These are phyloP conservation scores for Sinocyclocheilus anophthalmus DNA, from an alignment of 2,113 vertebrate genomes.

Conservation along the genomic window DNA sequence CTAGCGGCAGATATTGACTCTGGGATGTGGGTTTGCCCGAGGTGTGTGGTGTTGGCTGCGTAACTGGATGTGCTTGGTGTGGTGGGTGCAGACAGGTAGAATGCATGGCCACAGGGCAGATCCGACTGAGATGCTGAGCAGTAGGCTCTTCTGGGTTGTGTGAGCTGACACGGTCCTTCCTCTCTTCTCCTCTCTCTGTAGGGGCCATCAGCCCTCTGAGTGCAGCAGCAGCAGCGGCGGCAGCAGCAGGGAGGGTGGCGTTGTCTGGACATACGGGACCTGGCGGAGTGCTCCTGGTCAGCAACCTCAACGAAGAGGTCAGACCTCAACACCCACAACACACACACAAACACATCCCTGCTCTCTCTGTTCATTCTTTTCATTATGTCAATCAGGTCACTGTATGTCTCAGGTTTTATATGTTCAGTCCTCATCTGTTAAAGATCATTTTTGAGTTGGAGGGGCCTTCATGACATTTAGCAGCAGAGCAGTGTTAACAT, in stretches of 20 bases:
- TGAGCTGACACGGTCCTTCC: not conserved
- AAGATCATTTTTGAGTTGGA: slow-evolving; percentile 24
- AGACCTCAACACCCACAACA: slow-evolving; percentile 65
- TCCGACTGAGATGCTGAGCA: slow-evolving; percentile 11
- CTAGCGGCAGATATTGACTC: slow-evolving; percentile 13
- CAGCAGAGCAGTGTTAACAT: slow-evolving; percentile 11
- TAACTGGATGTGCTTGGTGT: slow-evolving; percentile 27
- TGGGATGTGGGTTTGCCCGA: slow-evolving; percentile 29
- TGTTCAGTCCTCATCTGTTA: slow-evolving; percentile 49
- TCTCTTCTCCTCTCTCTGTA: slow-evolving; percentile 59
- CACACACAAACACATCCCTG: slow-evolving; percentile 20
- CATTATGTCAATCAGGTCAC: slow-evolving; percentile 45
- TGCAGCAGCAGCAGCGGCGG: slow-evolving; percentile 91
- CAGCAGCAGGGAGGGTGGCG: slow-evolving; percentile 90
- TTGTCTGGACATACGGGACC: slow-evolving; percentile 89
- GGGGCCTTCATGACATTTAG: slow-evolving; percentile 20
- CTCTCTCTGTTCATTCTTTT: slow-evolving; percentile 35
- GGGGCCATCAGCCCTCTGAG: slow-evolving; percentile 95
- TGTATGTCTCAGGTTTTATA: slow-evolving; percentile 59
- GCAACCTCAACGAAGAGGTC: slow-evolving; percentile 99
- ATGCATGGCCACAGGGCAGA: slow-evolving; percentile 28
- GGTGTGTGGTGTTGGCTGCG: slow-evolving; percentile 31
- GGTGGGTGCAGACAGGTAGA: slow-evolving; percentile 36
- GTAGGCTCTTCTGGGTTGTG: slow-evolving; percentile 9
- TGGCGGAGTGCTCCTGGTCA: slow-evolving; percentile 94